Evolutionary conservation across 2,113 vertebrate genomes (phyloP), one percentile per base, ranked within the genome.

Genomic region (Phyllopteryx taeniolatus): DNA sequence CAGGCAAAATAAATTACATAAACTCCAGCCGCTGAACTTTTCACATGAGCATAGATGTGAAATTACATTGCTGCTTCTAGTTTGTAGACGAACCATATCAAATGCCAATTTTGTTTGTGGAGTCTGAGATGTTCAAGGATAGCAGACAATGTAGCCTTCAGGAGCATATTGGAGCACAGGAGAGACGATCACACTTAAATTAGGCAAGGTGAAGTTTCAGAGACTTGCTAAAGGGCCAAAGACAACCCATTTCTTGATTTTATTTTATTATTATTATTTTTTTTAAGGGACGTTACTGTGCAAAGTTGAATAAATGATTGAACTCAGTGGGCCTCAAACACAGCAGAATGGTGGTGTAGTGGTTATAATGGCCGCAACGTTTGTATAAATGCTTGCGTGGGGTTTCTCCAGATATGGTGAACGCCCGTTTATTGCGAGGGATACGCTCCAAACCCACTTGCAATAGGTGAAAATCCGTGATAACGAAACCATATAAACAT

Each of bases 21-120:
- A 83, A 72, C 72, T 84, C 44, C 67, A 79, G 72, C 63, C 57
- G 77, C 77, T 87, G 81, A 85, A 90, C 87, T 86, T 90, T 85
- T 85, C 82, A 91, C 72, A 84, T 73, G 71, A 79, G 79, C 31
- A 72, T 73, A 73, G 51, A 76, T 17, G 59, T 53, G 65, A 71
- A 56, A 79, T 72, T 68, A 63, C 62, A 73, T 42, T 49, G 69
- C n/a, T 59, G 33, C 35, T 70, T 22, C 61, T 43, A 8, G 13
- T 47, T 9, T 73, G 42, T 69, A 27, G 47, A 11, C 46, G 35
- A 73, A 73, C 53, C 60, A 79, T 81, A 79, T 82, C 59, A 82
- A 86, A 79, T 47, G 67, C 20, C 35, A 44, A 33, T 71, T 69
- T 67, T 73, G 19, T 80, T 80, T 84, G 42, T 73, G 71, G 44